phyloP scores from a whole-genome alignment of 2,113 vertebrate species.

The Alligator mississippiensis region DNA sequence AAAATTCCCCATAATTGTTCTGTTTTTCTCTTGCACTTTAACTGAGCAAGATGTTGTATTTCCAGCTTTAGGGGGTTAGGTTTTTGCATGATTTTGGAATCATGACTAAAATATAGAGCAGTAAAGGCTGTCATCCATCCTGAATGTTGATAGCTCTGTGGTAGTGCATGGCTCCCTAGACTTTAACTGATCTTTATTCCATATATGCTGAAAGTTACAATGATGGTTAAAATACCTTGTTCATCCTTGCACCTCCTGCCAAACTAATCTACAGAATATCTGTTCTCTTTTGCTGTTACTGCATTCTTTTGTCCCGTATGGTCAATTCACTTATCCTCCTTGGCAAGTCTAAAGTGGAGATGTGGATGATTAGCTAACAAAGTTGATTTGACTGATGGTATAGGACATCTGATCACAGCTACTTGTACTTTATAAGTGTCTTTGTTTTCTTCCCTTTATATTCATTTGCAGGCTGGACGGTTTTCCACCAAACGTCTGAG shows the following conservation, averaged over 20 bases:
- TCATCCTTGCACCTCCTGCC: conserved; percentile 70
- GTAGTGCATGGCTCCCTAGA: neutral
- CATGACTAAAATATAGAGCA: neutral
- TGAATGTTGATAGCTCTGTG: neutral
- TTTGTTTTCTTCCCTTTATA: conserved; percentile 93
- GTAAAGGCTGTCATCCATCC: conserved; percentile 24
- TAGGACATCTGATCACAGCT: conserved; percentile 77
- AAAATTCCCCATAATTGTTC: neutral
- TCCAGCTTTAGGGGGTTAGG: neutral
- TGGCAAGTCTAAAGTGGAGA: conserved; percentile 80
- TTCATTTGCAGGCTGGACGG: conserved; percentile 98
- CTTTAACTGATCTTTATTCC: conserved; percentile 62
- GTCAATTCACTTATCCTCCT: conserved; percentile 78
- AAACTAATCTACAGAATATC: conserved; percentile 74
- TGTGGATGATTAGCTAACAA: conserved; percentile 80
- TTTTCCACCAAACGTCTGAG: conserved; percentile 96
- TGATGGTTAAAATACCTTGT: conserved; percentile 70
- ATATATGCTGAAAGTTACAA: conserved; percentile 71
- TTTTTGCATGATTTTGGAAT: conserved; percentile 40
- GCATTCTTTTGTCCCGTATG: conserved; percentile 73
- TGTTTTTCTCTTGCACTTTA: too few relatives aligned
- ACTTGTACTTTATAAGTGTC: conserved; percentile 88
- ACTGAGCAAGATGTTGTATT: neutral
- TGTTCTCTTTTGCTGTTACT: conserved; percentile 73
- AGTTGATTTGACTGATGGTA: conserved; percentile 84